Evolutionary conservation across 2,113 vertebrate genomes (phyloP).

Genomic region (Elephantulus edwardii): DNA sequence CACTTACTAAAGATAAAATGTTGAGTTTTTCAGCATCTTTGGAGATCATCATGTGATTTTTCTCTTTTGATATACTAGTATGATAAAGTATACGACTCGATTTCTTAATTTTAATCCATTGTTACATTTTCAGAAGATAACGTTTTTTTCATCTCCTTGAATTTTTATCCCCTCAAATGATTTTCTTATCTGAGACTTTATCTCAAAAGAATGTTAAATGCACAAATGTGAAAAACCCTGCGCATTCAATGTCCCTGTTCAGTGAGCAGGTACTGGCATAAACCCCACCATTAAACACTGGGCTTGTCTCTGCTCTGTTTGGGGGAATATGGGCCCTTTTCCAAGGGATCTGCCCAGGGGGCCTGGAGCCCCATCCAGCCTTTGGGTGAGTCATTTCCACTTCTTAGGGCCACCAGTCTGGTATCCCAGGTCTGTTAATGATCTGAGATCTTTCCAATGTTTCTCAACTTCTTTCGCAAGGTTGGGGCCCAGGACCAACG

Average conservation of each 20-base stretch:
- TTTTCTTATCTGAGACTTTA: neutral
- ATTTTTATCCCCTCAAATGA: neutral
- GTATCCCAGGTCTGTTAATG: slow-evolving; percentile 72
- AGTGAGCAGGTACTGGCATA: neutral
- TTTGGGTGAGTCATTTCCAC: neutral
- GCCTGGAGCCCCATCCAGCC: neutral
- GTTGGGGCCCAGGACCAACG: neutral
- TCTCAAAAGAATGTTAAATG: neutral
- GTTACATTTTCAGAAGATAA: neutral
- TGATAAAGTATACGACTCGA: neutral
- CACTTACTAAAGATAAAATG: neutral
- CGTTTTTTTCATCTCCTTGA: neutral
- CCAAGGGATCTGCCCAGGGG: too few relatives aligned
- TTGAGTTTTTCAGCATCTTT: neutral
- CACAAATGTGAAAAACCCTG: neutral
- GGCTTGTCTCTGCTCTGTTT: neutral
- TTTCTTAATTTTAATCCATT: neutral
- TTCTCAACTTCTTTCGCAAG: slow-evolving; percentile 67
- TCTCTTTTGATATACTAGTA: slow-evolving; percentile 1
- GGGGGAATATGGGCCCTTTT: neutral
- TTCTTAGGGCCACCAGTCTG: neutral
- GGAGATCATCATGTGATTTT: too few relatives aligned
- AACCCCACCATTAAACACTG: neutral
- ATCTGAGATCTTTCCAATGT: slow-evolving; percentile 51
- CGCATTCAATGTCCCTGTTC: neutral